Evolutionary conservation across 2,113 vertebrate genomes (phyloP), one percentile per base, ranked within the genome.

Genomic region (Ammospiza nelsoni): DNA sequence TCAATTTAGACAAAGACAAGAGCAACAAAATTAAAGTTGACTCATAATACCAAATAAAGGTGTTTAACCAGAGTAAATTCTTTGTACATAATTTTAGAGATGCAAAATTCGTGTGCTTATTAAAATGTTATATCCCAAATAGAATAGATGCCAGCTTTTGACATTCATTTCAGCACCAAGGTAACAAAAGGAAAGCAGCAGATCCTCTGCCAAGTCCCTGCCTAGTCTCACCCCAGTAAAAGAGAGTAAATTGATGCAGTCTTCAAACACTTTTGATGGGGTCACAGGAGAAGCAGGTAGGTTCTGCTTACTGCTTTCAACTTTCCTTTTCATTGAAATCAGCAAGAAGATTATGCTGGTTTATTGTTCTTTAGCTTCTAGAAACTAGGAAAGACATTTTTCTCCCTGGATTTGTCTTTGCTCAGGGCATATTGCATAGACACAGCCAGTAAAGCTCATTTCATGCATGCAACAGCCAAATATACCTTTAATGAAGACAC

Each of bases 1-100:
- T 71, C 65, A 69, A 87, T 68, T 92, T 84, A 84, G 43, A 82
- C 67, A 87, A 80, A 93, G 69, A 87, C 46, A 83, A 86, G 63
- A 80, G 15, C 41, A 73, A 55, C 61, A 83, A n/a, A 43, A 59
- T 68, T 59, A 37, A 76, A 62, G 5, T 4, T 79, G 55, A 84
- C 24, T 27, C 11, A 22, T 24, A 58, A 65, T 29, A 85, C 18
- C 46, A 78, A 79, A 69, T 48, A 54, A 71, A 31, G 8, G 51
- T 2, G 44, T 69, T 91, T 90, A 76, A 68, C 17, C 9, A 46
- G 35, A 25, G 5, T 58, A 49, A 89, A 5, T 24, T 63, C 21
- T 71, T 73, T 48, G 25, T 39, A 28, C 3, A 19, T 39, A n/a
- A 87, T 84, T 85, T 88, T 68, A 80, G 81, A 80, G 54, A 66